Conservation (phyloP, 2,888 invertebrate species). For the Acanthacorydalis orientalis region DNA sequence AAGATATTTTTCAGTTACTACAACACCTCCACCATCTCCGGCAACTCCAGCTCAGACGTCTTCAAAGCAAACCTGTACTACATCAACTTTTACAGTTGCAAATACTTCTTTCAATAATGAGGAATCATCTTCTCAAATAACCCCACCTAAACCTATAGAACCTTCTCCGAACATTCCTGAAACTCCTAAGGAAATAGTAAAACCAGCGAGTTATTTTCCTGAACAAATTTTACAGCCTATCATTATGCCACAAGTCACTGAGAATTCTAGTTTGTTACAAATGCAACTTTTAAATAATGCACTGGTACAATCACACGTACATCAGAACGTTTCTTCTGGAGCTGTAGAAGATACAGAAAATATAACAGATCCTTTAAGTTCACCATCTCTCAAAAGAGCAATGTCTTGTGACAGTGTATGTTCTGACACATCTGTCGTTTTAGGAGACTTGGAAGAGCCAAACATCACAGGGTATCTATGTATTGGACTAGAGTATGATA, state of each 20-base stretch:
- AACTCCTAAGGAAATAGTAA: not conserved
- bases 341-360: slow-evolving; percentile 11
- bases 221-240: too few relatives aligned
- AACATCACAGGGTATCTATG: slow-evolving; percentile 59
- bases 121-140: not conserved
- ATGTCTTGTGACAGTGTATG: slow-evolving; percentile 67
- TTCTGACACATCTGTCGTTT: slow-evolving; percentile 57
- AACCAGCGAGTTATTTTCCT: too few relatives aligned
- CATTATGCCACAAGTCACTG: too few relatives aligned
- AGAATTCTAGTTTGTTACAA: too few relatives aligned
- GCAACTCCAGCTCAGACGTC: slow-evolving; percentile 4
- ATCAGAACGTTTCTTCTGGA: slow-evolving; percentile 6
- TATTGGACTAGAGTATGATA: slow-evolving; percentile 61
- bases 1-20: slow-evolving; percentile 18
- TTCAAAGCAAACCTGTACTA: not conserved
- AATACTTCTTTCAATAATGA: too few relatives aligned
- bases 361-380: slow-evolving; percentile 1
- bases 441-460: slow-evolving; percentile 51
- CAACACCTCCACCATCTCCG: slow-evolving; percentile 20
- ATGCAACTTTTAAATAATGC: too few relatives aligned
- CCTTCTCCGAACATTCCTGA: slow-evolving; percentile 6
- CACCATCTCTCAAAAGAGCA: slow-evolving; percentile 39
- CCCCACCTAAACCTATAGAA: slow-evolving; percentile 1
- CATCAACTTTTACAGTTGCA: not conserved
- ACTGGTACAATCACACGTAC: not conserved